phyloP scores from a whole-genome alignment of 2,797 vertebrate genomes.

The Tapirus indicus region DNA sequence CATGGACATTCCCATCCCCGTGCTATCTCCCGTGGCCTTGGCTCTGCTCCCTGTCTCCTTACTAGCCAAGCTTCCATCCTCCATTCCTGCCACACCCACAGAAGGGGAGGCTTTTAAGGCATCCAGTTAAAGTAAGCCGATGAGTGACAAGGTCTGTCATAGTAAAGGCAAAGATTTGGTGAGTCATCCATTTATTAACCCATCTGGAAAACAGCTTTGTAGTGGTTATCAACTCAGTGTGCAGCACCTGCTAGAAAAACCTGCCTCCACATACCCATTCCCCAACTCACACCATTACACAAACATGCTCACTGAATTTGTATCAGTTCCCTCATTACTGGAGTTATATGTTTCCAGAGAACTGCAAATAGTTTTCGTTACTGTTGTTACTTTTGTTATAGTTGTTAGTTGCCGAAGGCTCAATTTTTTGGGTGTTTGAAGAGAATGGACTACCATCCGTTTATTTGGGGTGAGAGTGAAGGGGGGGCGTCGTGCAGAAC shows the following conservation, averaged over 20 bases:
- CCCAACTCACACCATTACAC: neutral
- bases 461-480: neutral
- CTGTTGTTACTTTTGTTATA: neutral
- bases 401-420: constrained; percentile 43
- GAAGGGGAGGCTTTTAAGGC: neutral
- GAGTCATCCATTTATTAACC: neutral
- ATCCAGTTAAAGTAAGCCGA: neutral
- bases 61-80: neutral
- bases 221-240: neutral
- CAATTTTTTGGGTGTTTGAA: neutral
- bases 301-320: neutral
- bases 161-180: neutral
- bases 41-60: neutral
- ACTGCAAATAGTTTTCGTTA: neutral
- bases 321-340: neutral
- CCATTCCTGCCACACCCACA: neutral
- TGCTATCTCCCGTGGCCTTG: neutral
- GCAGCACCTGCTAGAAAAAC: neutral
- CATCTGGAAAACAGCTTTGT: neutral
- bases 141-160: neutral
- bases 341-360: neutral
- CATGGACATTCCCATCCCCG: constrained; percentile 48
- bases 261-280: neutral
- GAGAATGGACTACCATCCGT: neutral
- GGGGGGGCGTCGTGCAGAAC: neutral